Evolutionary conservation across 2,797 vertebrate species (phyloP).

Genomic region (Hoplostethus atlanticus): DNA sequence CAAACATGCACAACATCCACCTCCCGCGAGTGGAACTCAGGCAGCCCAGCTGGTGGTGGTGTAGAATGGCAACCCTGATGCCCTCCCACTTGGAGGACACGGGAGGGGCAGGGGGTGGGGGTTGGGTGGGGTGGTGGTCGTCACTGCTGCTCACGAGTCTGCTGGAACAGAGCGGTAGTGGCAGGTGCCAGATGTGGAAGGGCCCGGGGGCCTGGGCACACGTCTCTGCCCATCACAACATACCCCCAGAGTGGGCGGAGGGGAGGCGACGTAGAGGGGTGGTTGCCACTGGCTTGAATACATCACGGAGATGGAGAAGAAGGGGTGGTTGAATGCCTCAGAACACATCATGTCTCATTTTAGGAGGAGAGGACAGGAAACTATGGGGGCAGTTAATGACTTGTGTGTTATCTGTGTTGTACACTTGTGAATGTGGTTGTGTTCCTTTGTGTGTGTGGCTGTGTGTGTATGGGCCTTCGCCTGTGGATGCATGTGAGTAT

Average conservation of each 20-base stretch:
- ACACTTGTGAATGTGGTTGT: background rate
- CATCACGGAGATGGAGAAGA: constrained; percentile 42
- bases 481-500: too few species aligned
- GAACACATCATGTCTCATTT: constrained; percentile 33
- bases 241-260: constrained; percentile 35
- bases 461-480: background rate
- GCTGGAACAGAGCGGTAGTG: constrained; percentile 56
- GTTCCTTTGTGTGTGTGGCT: background rate
- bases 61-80: background rate
- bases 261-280: constrained; percentile 3
- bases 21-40: background rate
- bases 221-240: constrained; percentile 55
- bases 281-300: constrained; percentile 41
- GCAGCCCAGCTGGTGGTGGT: constrained; percentile 18
- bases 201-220: constrained; percentile 31
- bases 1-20: constrained; percentile 35
- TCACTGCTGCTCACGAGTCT: constrained; percentile 34
- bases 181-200: constrained; percentile 73
- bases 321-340: constrained; percentile 27
- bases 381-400: constrained; percentile 50
- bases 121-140: constrained; percentile 49
- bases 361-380: constrained; percentile 35
- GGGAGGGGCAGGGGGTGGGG: constrained; percentile 1
- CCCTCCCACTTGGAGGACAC: constrained; percentile 16
- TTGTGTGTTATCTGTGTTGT: constrained; percentile 29